These are phyloP conservation scores for Malaclemys terrapin DNA, from an alignment of 2,113 vertebrate species.

Conservation along the genomic window DNA sequence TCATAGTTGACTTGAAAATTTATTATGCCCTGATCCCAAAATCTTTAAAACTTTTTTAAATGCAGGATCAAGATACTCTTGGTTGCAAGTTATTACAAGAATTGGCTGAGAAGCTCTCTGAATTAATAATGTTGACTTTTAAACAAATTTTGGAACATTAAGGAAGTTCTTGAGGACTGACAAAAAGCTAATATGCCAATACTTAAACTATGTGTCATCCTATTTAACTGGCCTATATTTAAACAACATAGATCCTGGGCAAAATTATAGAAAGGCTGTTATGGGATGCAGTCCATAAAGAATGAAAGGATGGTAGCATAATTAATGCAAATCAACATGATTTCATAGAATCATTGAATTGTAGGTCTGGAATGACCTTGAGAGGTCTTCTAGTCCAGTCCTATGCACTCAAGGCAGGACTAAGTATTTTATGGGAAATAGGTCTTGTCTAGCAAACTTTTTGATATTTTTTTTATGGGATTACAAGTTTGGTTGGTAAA, in stretches of 20 bases:
- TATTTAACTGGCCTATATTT: too few species aligned
- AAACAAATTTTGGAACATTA: not conserved
- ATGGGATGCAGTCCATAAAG: fast-evolving
- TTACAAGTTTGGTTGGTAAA: not conserved
- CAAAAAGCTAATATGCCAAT: not conserved
- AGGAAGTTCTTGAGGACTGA: not conserved
- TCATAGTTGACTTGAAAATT: not conserved
- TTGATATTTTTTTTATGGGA: not conserved
- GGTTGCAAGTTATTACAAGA: not conserved
- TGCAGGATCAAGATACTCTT: not conserved
- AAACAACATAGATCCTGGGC: not conserved
- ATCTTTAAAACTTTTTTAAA: fast-evolving
- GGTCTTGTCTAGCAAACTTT: not conserved
- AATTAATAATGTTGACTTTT: fast-evolving
- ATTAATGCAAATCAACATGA: not conserved
- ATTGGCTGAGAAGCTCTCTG: not conserved
- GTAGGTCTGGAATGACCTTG: too few species aligned
- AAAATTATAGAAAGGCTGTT: not conserved
- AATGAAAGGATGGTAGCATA: not conserved
- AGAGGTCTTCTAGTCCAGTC: too few species aligned
- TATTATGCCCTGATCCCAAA: fast-evolving
- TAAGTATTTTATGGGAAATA: fast-evolving
- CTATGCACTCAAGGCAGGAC: too few species aligned
- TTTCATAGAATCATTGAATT: too few species aligned
- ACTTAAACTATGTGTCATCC: not conserved